These are phyloP conservation scores for Campoplex capitator DNA, from an alignment of 2,888 invertebrate species.

Conservation along the genomic window DNA sequence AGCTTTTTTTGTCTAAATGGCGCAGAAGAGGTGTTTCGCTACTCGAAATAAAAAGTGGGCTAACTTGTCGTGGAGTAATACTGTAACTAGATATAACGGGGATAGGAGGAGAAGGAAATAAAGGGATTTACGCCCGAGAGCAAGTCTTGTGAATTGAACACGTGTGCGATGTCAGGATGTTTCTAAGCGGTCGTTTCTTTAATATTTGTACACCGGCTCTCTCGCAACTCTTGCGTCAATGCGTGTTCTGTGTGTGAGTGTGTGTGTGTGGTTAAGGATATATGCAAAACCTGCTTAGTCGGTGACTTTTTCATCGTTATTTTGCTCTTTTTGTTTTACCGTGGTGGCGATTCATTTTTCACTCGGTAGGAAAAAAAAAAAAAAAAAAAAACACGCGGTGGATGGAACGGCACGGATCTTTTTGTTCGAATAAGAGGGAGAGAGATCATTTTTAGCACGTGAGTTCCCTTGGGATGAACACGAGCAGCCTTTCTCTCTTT, in stretches of 20 bases:
- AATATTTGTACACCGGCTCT: slow-evolving; percentile 49
- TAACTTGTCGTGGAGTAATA: slow-evolving; percentile 44
- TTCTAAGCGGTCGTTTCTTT: slow-evolving; percentile 37
- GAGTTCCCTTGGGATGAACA: slow-evolving; percentile 39
- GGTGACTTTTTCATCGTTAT: slow-evolving; percentile 29
- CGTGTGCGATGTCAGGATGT: slow-evolving; percentile 32
- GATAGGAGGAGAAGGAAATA: not conserved
- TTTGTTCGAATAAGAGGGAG: slow-evolving; percentile 5
- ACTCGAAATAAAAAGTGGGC: slow-evolving; percentile 32
- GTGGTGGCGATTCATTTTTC: slow-evolving; percentile 50
- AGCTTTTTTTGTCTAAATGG: slow-evolving; percentile 26
- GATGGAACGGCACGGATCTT: slow-evolving; percentile 3
- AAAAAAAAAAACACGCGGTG: not conserved
- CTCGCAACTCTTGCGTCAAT: not conserved
- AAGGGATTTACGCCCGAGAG: slow-evolving; percentile 11
- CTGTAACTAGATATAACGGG: slow-evolving; percentile 14
- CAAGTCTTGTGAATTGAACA: slow-evolving; percentile 21
- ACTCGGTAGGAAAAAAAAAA: slow-evolving; percentile 34
- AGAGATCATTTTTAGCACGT: slow-evolving; percentile 11
- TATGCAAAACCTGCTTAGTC: slow-evolving; percentile 36
- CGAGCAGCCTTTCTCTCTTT: slow-evolving; percentile 1
- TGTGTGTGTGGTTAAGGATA: slow-evolving; percentile 7
- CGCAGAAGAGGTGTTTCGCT: slow-evolving; percentile 7
- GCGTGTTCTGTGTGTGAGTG: not conserved
- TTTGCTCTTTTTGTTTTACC: slow-evolving; percentile 5